These are phyloP conservation scores for Adelognathus sp. DNA, from an alignment of 2,888 invertebrate genomes.

Conservation along the genomic window DNA sequence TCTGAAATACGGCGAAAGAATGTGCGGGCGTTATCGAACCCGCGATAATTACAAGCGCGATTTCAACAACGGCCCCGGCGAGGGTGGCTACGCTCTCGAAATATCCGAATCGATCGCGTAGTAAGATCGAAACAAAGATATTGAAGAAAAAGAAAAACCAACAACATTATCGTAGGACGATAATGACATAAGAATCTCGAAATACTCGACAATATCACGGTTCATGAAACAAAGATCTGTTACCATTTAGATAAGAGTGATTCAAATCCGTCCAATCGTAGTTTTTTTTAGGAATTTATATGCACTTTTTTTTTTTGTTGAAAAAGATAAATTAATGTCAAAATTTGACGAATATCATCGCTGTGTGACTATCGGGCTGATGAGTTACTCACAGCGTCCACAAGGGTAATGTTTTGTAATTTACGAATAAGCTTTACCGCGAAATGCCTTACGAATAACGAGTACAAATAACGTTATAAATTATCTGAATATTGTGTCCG, in stretches of 20 bases:
- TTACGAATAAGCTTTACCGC: constrained; percentile 1
- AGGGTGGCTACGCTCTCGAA: constrained; percentile 83
- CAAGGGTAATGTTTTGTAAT: background rate
- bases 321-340: background rate
- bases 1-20: constrained; percentile 88
- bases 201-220: background rate
- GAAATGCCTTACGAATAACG: background rate
- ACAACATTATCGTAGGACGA: background rate
- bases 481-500: constrained; percentile 17
- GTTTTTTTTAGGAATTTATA: background rate
- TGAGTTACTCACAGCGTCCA: background rate
- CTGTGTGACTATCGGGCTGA: background rate
- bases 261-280: background rate
- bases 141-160: background rate
- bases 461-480: constrained; percentile 26
- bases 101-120: constrained; percentile 77
- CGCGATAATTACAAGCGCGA: constrained; percentile 84
- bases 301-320: background rate
- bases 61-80: constrained; percentile 77
- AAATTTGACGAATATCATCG: background rate
- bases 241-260: constrained; percentile 38
- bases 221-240: constrained; percentile 18
- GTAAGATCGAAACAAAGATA: constrained; percentile 29
- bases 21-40: constrained; percentile 86
- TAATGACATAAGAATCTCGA: background rate